Conservation (phyloP, 2,888 invertebrate species). For the Prenolepis imparis region DNA sequence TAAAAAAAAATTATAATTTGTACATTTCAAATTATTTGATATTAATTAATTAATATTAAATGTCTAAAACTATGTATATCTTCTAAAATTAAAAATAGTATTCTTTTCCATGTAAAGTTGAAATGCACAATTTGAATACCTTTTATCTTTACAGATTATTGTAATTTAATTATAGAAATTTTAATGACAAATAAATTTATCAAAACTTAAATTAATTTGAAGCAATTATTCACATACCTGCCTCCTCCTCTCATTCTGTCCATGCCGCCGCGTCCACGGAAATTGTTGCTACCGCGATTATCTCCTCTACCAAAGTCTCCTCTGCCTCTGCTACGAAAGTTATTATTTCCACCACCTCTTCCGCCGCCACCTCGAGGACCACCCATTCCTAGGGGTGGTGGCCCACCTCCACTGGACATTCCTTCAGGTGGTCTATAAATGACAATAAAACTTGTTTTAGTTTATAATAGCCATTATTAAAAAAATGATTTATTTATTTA, state of each 20-base stretch:
- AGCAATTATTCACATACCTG: slow-evolving; percentile 68
- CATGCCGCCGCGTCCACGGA: slow-evolving; percentile 82
- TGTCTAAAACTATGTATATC: neutral
- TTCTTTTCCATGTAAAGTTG: neutral
- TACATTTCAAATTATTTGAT: too few relatives aligned
- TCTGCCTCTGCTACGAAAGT: slow-evolving; percentile 82
- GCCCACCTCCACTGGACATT: slow-evolving; percentile 80
- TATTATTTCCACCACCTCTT: slow-evolving; percentile 77
- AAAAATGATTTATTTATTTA: neutral
- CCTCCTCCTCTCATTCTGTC: slow-evolving; percentile 87
- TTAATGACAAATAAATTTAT: neutral
- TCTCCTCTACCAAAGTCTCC: slow-evolving; percentile 85
- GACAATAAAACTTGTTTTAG: slow-evolving; percentile 17
- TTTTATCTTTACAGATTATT: neutral
- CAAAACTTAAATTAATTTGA: neutral
- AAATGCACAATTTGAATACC: neutral
- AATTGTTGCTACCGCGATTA: slow-evolving; percentile 81
- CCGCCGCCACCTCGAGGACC: slow-evolving; percentile 83
- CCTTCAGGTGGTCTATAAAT: slow-evolving; percentile 82
- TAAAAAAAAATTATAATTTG: neutral
- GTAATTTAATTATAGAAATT: slow-evolving; percentile 4
- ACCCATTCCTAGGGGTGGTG: slow-evolving; percentile 81
- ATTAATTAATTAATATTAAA: neutral
- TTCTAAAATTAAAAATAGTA: neutral
- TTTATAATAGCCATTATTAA: neutral